Evolutionary conservation across 64 coral and sea anemone species (phyloP).

Genomic region (Montipora sp.): DNA sequence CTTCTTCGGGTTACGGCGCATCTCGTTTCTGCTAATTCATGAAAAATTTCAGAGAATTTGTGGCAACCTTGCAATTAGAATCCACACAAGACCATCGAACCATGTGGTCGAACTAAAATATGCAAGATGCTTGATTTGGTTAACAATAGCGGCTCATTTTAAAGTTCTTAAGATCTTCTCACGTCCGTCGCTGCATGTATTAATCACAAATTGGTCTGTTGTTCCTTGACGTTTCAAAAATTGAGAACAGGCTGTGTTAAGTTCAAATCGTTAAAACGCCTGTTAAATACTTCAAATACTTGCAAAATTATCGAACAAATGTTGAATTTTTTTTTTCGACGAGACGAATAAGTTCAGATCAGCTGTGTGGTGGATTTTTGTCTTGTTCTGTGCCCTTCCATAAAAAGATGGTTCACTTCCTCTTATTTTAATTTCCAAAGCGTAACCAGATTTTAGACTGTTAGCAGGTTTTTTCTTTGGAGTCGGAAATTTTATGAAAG

Average conservation of each 20-base stretch:
- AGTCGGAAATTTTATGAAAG: too few relatives aligned
- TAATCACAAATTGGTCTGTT: not conserved
- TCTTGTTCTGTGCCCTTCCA: too few relatives aligned
- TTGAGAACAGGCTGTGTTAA: not conserved
- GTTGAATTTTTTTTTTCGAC: too few relatives aligned
- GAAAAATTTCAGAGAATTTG: slow-evolving; percentile 39
- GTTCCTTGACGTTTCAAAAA: not conserved
- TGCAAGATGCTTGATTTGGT: slow-evolving; percentile 22
- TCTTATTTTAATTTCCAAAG: too few relatives aligned
- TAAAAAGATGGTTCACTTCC: too few relatives aligned
- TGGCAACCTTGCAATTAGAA: not conserved
- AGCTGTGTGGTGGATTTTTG: too few relatives aligned
- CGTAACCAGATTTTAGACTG: too few relatives aligned
- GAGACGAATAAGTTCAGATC: too few relatives aligned
- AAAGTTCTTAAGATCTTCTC: slow-evolving; percentile 1
- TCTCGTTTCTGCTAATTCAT: slow-evolving; percentile 6
- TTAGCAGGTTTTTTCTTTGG: too few relatives aligned
- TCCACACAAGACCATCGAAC: not conserved
- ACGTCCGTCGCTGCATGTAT: slow-evolving; percentile 15
- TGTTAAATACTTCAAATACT: not conserved
- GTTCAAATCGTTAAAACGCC: not conserved
- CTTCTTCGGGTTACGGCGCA: not conserved
- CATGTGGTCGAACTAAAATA: slow-evolving; percentile 46
- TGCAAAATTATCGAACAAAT: too few relatives aligned
- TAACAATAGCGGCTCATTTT: not conserved